Conservation (phyloP, 2,797 vertebrate genomes). For the Lindbergichthys nudifrons region DNA sequence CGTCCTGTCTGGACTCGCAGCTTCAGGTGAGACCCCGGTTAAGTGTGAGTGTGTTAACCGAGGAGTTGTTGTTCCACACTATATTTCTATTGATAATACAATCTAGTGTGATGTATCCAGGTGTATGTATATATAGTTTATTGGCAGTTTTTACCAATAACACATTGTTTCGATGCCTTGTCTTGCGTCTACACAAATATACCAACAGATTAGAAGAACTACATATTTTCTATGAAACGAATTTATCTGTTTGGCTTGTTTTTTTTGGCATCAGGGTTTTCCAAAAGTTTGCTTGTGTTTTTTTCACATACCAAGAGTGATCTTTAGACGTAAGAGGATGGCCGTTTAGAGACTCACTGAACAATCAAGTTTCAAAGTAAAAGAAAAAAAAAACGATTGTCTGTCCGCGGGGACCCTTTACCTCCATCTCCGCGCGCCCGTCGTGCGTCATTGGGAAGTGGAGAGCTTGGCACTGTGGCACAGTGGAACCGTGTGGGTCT, state of each 20-base stretch:
- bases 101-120: background rate
- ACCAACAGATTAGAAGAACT: background rate
- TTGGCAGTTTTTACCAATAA: background rate
- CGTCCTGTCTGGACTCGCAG: conserved; percentile 80
- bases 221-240: background rate
- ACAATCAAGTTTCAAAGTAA: conserved; percentile 13
- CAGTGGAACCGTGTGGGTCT: background rate
- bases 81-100: no score
- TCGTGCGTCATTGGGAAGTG: conserved; percentile 73
- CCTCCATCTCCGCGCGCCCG: conserved; percentile 12
- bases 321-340: conserved; percentile 31
- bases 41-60: background rate
- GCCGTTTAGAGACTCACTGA: background rate
- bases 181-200: background rate
- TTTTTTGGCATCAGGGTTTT: background rate
- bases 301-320: background rate
- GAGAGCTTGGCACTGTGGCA: conserved; percentile 41
- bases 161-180: background rate
- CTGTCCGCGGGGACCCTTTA: conserved; percentile 35
- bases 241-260: no score
- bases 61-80: background rate
- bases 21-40: conserved; percentile 76
- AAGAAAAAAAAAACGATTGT: background rate
- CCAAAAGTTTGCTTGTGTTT: background rate
- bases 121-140: background rate